Percentiles rank a stretch among this genome's conserved stretches.
Conservation (phyloP, 2,888 invertebrate genomes). For the Tenthredo livida region DNA sequence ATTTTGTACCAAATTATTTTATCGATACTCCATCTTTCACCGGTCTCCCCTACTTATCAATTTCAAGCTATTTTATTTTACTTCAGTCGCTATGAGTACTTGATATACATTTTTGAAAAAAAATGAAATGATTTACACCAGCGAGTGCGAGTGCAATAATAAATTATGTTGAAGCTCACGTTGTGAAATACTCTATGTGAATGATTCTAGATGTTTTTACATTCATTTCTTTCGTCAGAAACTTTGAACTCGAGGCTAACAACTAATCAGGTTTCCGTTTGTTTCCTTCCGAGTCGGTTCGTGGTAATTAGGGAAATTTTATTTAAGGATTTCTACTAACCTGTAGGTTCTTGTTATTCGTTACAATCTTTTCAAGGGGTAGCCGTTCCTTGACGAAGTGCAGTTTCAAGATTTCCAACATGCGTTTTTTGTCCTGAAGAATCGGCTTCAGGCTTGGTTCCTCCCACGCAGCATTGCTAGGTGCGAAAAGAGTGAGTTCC, state of each 20-base stretch:
- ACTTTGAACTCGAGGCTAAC: not conserved
- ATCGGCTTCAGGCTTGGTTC: slow-evolving; percentile 87
- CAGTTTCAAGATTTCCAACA: slow-evolving; percentile 89
- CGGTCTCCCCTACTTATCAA: not conserved
- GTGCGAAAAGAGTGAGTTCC: slow-evolving; percentile 92
- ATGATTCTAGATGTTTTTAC: not conserved
- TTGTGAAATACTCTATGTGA: not conserved
- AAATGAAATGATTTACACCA: not conserved
- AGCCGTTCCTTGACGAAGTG: slow-evolving; percentile 90
- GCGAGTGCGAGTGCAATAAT: no score
- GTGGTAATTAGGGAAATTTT: not conserved
- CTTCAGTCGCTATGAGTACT: not conserved
- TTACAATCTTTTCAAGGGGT: slow-evolving; percentile 87
- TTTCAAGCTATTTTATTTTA: not conserved
- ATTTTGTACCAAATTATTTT: not conserved
- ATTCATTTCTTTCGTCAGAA: not conserved
- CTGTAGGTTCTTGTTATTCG: slow-evolving; percentile 84
- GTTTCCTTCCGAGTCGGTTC: not conserved
- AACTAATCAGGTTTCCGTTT: not conserved
- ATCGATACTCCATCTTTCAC: not conserved
- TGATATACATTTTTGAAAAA: not conserved
- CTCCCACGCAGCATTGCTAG: slow-evolving; percentile 93
- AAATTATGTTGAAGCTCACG: not conserved
- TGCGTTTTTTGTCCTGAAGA: slow-evolving; percentile 83
- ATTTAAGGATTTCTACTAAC: slow-evolving; percentile 77